Conservation (phyloP, 2,113 vertebrate genomes). For the Tupaia chinensis region DNA sequence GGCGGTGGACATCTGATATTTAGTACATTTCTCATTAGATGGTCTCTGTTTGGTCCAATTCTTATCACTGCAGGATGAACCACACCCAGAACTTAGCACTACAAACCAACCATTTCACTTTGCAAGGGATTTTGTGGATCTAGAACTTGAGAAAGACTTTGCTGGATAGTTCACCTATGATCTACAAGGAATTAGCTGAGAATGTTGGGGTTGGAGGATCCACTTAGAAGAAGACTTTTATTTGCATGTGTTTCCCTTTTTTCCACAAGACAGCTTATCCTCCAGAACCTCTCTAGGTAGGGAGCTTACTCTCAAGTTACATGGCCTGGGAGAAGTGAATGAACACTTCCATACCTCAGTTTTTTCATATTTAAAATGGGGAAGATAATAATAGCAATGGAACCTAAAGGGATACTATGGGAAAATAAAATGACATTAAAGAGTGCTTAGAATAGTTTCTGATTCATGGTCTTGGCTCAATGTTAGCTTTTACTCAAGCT, state of each 20-base stretch:
- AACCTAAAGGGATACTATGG: background rate
- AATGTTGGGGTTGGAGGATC: too few relatives aligned
- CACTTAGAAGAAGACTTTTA: background rate
- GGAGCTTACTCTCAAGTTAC: background rate
- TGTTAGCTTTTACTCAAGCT: background rate
- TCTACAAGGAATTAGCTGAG: background rate
- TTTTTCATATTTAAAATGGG: background rate
- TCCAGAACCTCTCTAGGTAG: background rate
- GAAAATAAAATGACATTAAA: background rate
- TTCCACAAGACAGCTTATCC: background rate
- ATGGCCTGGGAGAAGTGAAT: background rate
- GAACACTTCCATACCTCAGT: background rate
- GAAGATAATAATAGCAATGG: background rate
- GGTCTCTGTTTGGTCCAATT: background rate
- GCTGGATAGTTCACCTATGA: background rate
- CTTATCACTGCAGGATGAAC: background rate
- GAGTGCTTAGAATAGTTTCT: background rate
- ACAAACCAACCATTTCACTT: background rate
- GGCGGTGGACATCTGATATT: background rate
- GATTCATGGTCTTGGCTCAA: background rate
- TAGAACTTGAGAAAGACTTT: background rate
- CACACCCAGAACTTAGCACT: background rate
- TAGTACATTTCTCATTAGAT: too few relatives aligned
- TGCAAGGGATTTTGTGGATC: background rate
- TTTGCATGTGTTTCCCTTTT: background rate